These are phyloP conservation scores for Ariolimax columbianus DNA, from an alignment of 2,888 invertebrate species.

Conservation along the genomic window DNA sequence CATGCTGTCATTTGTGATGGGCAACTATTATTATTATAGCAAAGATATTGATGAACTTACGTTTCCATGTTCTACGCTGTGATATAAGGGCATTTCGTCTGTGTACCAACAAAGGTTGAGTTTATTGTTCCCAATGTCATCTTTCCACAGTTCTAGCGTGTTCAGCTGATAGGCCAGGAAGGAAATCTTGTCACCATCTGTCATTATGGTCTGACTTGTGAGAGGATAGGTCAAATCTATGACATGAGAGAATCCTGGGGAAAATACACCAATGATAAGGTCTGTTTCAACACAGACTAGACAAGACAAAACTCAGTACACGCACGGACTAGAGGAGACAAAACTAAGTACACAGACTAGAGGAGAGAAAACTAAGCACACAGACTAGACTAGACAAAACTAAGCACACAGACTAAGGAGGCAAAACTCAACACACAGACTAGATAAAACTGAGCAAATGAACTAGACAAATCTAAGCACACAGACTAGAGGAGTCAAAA, in stretches of 20 bases:
- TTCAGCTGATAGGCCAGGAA: slow-evolving; percentile 95
- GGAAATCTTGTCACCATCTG: slow-evolving; percentile 91
- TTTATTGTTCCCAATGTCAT: slow-evolving; percentile 82
- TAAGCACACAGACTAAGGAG: too few species aligned
- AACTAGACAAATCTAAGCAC: too few species aligned
- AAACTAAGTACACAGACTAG: too few species aligned
- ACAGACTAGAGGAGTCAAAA: too few species aligned
- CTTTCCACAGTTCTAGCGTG: slow-evolving; percentile 84
- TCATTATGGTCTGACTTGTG: slow-evolving; percentile 90
- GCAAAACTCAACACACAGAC: too few species aligned
- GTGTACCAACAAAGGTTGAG: slow-evolving; percentile 90
- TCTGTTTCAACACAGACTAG: neutral
- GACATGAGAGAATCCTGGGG: slow-evolving; percentile 88
- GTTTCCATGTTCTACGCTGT: slow-evolving; percentile 82
- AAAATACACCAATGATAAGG: neutral
- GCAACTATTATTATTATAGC: too few species aligned
- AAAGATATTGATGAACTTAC: slow-evolving; percentile 54
- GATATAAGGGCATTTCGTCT: slow-evolving; percentile 86
- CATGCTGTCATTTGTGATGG: too few species aligned
- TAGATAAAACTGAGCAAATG: too few species aligned
- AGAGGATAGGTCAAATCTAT: slow-evolving; percentile 95
- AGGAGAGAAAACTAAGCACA: too few species aligned
- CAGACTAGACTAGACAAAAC: too few species aligned
- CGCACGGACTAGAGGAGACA: too few species aligned
- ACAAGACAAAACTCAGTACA: too few species aligned